Evolutionary conservation across 1,140 invertebrate genomes (phyloP).

Genomic region (Drosophila lacertosa): DNA sequence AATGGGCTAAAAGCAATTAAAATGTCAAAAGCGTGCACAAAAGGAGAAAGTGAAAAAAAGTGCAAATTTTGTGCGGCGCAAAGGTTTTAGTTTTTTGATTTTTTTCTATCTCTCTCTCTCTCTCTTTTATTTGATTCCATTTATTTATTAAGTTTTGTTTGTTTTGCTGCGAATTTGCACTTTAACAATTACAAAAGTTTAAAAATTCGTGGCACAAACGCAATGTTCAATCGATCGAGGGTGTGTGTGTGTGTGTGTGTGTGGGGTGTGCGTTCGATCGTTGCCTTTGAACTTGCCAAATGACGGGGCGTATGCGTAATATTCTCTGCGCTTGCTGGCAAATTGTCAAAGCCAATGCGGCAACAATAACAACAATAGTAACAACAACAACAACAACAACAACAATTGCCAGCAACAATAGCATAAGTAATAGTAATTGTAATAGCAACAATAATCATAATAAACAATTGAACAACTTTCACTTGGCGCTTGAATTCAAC

Average conservation of each 20-base stretch:
- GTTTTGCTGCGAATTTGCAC: conserved; percentile 45
- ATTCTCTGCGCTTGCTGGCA: conserved; percentile 14
- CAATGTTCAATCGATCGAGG: background rate
- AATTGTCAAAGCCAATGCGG: conserved; percentile 12
- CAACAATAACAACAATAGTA: background rate
- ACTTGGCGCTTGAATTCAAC: conserved; percentile 82
- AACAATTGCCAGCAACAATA: conserved; percentile 24
- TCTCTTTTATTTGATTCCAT: conserved; percentile 22
- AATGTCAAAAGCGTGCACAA: conserved; percentile 82
- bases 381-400: conserved; percentile 14
- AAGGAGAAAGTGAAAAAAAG: conserved; percentile 79
- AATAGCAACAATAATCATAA: conserved; percentile 68
- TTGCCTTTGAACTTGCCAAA: conserved; percentile 44
- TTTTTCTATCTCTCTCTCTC: conserved; percentile 3
- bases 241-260: background rate
- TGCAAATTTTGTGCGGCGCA: conserved; percentile 66
- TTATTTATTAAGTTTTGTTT: conserved; percentile 33
- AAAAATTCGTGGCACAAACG: conserved; percentile 51
- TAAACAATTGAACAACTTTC: conserved; percentile 82
- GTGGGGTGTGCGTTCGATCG: background rate
- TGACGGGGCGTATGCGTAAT: conserved; percentile 52
- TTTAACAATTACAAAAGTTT: conserved; percentile 70
- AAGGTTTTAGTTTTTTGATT: conserved; percentile 24
- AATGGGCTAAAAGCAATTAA: conserved; percentile 80
- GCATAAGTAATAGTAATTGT: conserved; percentile 47